Evolutionary conservation across 2,113 vertebrate genomes (phyloP), one percentile per base, ranked within the genome.

Genomic region (Agapornis roseicollis): DNA sequence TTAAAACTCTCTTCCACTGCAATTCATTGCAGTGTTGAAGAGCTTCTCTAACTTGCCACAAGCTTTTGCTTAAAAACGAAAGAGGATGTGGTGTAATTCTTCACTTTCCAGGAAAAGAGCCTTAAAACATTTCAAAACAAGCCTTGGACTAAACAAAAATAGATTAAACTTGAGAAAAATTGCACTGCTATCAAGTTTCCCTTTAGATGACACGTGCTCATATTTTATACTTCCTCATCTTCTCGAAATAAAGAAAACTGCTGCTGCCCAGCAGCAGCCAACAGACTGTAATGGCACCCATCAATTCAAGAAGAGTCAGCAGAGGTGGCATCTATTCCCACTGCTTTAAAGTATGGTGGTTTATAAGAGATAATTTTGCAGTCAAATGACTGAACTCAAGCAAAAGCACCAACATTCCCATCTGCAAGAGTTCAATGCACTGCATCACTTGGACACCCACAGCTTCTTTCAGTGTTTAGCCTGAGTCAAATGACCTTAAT

Each of bases 61-160:
- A 84, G 49, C 33, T 64, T 66, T 78, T 66, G 13, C 81, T 66
- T 63, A 11, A 86, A 95, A 42, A 66, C 27, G 42, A 58, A 90
- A 90, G 58, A 90, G 25, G 28, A 53, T 52, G 23, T 81, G 58
- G 61, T 94, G 27, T 17, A 89, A 56, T 29, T 39, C 41, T 80
- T 61, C 44, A 42, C 56, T 94, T 15, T 92, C 77, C 74, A 96
- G 78, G 77, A 95, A 94, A 95, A 87, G 6, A 9, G 25, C n/a
- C 81, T 88, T 76, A 58, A 80, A 80, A 85, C 20, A 76, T 74
- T 85, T 71, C 80, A 85, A 78, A 95, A 85, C 47, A 89, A 78
- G 37, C 12, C 44, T 53, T 82, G 66, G 37, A 86, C 46, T 87
- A 63, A 39, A 79, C 31, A 82, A 22, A 94, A 94, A 84, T 71